Base-by-base conservation (phyloP, 2,797 vertebrate genomes). In the Orientallactaga sibirica region DNA sequence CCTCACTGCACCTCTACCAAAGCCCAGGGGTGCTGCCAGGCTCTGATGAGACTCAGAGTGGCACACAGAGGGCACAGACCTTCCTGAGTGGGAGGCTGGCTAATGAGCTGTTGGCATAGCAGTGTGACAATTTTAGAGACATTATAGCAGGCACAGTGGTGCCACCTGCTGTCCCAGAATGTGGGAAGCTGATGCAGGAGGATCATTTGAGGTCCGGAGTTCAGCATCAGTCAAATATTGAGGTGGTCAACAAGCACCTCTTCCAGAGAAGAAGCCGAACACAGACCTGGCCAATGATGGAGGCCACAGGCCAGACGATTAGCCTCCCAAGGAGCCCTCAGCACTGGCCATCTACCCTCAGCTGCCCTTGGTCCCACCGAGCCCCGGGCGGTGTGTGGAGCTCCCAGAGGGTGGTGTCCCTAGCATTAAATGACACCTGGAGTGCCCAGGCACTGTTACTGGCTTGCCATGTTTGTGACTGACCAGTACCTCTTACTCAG, bases 1-100 rank as follows among this genome's bases (percentile, higher is more conserved):
- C 25, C 0, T 6, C 4, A 0, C 5, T 7, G 25, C 0, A 1
- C 33, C 75, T 64, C 55, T 11, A 27, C 67, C 33, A 9, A 41
- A 66, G 74, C 37, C 74, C 29, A 2, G 12, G 16, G 41, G 29
- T 20, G 8, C 79, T 4, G 16, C 66, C 25, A 20, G 4, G 25
- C 15, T 41, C 33, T 61, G 5, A 12, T 22, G 83, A 94, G 82
- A 27, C 43, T 4, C 4, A 27, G n/a, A 20, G 19, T 2, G 1
- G 25, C n/a, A 25, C 29, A 19, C 78, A 73, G 14, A 75, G 22
- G 41, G 22, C 0, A 0, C 4, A 1, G 22, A 20, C 62, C 58
- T 43, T 52, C 77, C 58, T 7, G 48, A 58, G 67, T 61, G 33
- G 15, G 22, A 9, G 29, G 71, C 48, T 7, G 11, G 78, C 67